A percentile compares a stretch with the other conserved stretches of the same genome.
Evolutionary conservation across 2,797 vertebrate genomes (phyloP).

Genomic region (Microchirus variegatus): DNA sequence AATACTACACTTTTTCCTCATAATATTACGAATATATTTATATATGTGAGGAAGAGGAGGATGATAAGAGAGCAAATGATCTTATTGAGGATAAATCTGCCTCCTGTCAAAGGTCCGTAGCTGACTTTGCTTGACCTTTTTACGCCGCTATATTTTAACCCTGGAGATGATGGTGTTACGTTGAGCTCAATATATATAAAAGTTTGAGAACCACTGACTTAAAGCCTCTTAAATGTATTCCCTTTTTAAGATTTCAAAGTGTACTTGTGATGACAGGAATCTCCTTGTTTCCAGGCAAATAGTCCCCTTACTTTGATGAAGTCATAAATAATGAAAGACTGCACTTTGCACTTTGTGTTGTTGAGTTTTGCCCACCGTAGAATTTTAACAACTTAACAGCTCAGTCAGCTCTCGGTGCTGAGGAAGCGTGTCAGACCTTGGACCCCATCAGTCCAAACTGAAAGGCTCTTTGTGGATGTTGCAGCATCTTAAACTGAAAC

Average conservation of each 20-base stretch:
- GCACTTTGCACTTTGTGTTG: constrained; percentile 36
- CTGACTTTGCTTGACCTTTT: too few species aligned
- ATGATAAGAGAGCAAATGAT: too few species aligned
- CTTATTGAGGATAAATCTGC: too few species aligned
- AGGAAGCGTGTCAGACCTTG: constrained; percentile 20
- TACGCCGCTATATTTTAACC: too few species aligned
- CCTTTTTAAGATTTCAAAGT: constrained; percentile 6
- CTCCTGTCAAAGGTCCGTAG: too few species aligned
- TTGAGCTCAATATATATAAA: too few species aligned
- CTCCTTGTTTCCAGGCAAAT: constrained; percentile 35
- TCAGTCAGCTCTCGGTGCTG: constrained; percentile 45
- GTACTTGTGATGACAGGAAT: constrained; percentile 26
- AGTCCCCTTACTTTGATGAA: constrained; percentile 63
- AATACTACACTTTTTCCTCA: too few species aligned
- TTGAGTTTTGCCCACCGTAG: constrained; percentile 41
- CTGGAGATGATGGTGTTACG: too few species aligned
- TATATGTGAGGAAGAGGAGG: too few species aligned
- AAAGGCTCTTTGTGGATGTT: background rate
- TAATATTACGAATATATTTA: too few species aligned
- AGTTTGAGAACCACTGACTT: too few species aligned
- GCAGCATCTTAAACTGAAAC: too few species aligned
- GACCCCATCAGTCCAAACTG: constrained; percentile 27
- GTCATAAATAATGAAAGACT: constrained; percentile 60
- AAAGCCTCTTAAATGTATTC: background rate
- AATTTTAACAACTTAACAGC: constrained; percentile 47